A percentile compares a stretch with the other conserved stretches of the same genome.
Conservation (phyloP, 64 coral and sea anemone species). For the Platygyra sinensis region DNA sequence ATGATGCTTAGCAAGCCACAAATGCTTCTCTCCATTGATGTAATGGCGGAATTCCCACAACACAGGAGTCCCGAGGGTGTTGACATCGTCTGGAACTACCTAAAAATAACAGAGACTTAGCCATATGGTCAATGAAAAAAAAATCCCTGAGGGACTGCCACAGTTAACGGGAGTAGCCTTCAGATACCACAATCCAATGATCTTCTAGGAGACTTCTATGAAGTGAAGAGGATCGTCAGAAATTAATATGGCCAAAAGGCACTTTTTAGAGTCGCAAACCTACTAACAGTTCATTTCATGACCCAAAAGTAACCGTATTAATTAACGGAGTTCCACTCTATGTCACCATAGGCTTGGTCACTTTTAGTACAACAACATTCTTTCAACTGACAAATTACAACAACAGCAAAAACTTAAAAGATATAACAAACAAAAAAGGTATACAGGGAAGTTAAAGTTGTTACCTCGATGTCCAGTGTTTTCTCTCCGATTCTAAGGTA, state of each 20-base stretch:
- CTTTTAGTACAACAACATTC: neutral
- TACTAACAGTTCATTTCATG: no score
- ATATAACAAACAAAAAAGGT: no score
- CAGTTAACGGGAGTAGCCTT: no score
- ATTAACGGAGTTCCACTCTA: neutral
- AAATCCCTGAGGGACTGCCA: neutral
- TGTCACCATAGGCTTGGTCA: no score
- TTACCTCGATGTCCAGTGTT: conserved; percentile 47
- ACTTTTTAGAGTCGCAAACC: no score
- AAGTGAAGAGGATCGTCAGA: no score
- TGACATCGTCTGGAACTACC: conserved; percentile 42
- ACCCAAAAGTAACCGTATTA: no score
- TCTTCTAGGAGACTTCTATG: no score
- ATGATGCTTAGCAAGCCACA: conserved; percentile 46
- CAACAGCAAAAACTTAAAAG: no score
- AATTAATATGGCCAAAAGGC: no score
- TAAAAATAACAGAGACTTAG: neutral
- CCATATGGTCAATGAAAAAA: neutral
- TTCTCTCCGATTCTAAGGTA: conserved; percentile 50
- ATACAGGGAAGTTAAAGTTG: neutral
- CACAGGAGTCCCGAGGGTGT: conserved; percentile 56
- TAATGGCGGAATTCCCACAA: conserved; percentile 55
- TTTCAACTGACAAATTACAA: neutral
- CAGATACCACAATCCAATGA: no score
- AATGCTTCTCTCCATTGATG: conserved; percentile 50